These are phyloP conservation scores for Rosalia funebris DNA, from an alignment of 2,888 invertebrate species.

Conservation along the genomic window DNA sequence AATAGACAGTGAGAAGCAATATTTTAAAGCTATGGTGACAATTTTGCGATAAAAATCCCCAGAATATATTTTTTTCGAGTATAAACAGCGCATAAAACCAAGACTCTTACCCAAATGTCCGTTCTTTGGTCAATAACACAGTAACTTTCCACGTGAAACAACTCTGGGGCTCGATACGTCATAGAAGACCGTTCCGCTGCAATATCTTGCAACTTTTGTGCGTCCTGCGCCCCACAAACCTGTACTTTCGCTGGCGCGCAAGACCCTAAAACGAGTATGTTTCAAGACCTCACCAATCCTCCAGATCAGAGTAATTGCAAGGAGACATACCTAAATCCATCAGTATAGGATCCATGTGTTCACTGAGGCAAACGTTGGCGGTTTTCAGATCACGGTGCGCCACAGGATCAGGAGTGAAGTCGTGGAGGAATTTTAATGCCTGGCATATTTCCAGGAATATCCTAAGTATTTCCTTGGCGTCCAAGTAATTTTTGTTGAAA, in stretches of 20 bases:
- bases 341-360: slow-evolving; percentile 77
- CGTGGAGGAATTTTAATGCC: slow-evolving; percentile 79
- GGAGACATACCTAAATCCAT: slow-evolving; percentile 81
- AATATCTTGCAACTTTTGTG: slow-evolving; percentile 78
- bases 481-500: slow-evolving; percentile 70
- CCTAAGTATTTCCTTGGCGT: slow-evolving; percentile 72
- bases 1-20: no score
- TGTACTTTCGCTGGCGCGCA: slow-evolving; percentile 73
- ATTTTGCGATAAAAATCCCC: no score
- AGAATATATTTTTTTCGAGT: no score
- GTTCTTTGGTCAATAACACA: slow-evolving; percentile 84
- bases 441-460: slow-evolving; percentile 80
- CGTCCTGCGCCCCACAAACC: slow-evolving; percentile 74
- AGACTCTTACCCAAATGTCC: slow-evolving; percentile 82
- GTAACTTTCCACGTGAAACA: slow-evolving; percentile 86
- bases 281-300: no score
- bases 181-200: slow-evolving; percentile 88
- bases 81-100: no score
- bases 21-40: no score
- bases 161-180: slow-evolving; percentile 88
- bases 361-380: slow-evolving; percentile 81
- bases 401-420: slow-evolving; percentile 75
- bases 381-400: slow-evolving; percentile 89
- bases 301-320: no score
- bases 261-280: slow-evolving; percentile 72